A percentile compares a stretch with the other conserved stretches of the same genome.
phyloP scores from a whole-genome alignment of 1,140 invertebrate species.

The Hylyphantes graminicola region DNA sequence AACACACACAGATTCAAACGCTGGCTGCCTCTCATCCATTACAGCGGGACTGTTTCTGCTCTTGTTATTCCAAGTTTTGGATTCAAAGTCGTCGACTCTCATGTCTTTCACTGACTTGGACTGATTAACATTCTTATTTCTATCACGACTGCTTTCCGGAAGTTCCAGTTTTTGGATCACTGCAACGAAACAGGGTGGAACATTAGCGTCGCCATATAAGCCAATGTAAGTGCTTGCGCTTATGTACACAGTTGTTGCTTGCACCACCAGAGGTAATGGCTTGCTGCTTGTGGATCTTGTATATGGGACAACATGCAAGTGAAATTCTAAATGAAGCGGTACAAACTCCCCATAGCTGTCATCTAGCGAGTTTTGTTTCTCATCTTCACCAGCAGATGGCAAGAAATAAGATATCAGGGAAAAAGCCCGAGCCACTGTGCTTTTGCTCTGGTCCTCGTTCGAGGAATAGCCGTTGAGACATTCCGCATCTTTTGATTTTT shows the following conservation, averaged over 20 bases:
- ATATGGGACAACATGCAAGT: constrained; percentile 32
- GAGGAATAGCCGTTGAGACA: background rate
- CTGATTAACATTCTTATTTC: background rate
- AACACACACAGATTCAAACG: constrained; percentile 44
- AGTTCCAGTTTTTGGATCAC: constrained; percentile 20
- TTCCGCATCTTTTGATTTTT: background rate
- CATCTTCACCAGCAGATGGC: background rate
- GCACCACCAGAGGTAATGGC: constrained; percentile 8
- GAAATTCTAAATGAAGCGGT: constrained; percentile 8
- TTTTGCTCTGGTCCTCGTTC: background rate
- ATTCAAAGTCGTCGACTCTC: background rate
- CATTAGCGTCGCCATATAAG: constrained; percentile 3
- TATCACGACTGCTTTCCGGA: constrained; percentile 7
- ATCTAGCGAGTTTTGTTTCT: background rate
- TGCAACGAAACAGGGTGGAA: constrained; percentile 50
- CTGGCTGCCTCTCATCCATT: background rate
- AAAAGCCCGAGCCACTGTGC: constrained; percentile 9
- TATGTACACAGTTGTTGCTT: constrained; percentile 45
- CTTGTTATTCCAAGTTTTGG: background rate
- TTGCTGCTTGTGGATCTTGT: background rate
- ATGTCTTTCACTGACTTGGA: background rate
- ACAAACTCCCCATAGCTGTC: constrained; percentile 1
- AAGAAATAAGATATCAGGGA: constrained; percentile 10
- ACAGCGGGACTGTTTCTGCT: too few species aligned
- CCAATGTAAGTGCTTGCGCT: constrained; percentile 21